Evolutionary conservation across 2,888 invertebrate species (phyloP).

Genomic region (Limnephilus auricula): DNA sequence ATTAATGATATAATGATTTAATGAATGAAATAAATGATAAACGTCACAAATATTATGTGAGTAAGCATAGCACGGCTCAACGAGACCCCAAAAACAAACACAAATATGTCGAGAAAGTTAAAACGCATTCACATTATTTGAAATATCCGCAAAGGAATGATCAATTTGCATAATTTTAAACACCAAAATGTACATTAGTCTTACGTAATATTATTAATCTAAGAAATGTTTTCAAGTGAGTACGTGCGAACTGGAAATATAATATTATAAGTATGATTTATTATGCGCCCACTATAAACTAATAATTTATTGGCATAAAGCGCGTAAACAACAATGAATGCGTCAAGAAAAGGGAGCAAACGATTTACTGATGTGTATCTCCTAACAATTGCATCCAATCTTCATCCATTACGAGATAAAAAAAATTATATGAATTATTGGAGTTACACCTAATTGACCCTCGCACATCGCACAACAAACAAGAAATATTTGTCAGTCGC

Average conservation of each 20-base stretch:
- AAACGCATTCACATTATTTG: not conserved
- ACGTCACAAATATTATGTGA: not conserved
- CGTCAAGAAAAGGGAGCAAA: slow-evolving; percentile 3
- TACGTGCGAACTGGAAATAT: not conserved
- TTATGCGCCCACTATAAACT: not conserved
- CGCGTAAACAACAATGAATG: not conserved
- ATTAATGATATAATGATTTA: too few relatives aligned
- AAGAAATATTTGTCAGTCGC: slow-evolving; percentile 36
- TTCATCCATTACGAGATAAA: slow-evolving; percentile 56
- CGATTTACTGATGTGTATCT: not conserved
- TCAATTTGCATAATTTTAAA: not conserved
- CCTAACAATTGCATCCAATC: slow-evolving; percentile 49
- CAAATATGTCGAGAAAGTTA: not conserved
- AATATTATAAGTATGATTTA: not conserved
- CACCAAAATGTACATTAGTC: not conserved
- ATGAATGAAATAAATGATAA: not conserved
- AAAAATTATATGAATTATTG: slow-evolving; percentile 52
- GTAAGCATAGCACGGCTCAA: not conserved
- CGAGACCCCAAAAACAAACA: not conserved
- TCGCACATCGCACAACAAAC: slow-evolving; percentile 54
- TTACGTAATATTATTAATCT: not conserved
- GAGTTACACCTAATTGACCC: slow-evolving; percentile 59
- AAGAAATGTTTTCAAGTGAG: not conserved
- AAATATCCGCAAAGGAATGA: not conserved
- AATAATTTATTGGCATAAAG: slow-evolving; percentile 4